Evolutionary conservation across 2,888 invertebrate genomes (phyloP).

Genomic region (Drosophila heteroneura): DNA sequence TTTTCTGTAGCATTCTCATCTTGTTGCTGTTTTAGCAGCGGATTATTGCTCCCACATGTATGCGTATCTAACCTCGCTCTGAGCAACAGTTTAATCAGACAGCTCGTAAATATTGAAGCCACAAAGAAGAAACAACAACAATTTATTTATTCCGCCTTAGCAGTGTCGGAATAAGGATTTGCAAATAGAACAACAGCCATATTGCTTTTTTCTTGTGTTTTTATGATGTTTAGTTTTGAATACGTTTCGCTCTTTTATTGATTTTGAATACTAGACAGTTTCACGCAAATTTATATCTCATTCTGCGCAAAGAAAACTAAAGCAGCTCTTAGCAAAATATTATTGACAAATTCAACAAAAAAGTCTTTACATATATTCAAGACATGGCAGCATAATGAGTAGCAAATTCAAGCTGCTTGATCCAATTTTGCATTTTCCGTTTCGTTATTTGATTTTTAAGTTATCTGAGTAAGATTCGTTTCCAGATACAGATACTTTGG

Average conservation of each 20-base stretch:
- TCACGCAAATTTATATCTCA: background rate
- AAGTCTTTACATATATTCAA: background rate
- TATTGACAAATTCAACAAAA: background rate
- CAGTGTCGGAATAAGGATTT: conserved; percentile 41
- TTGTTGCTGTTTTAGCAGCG: conserved; percentile 21
- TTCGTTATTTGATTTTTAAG: background rate
- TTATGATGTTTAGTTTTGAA: background rate
- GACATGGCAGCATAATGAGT: background rate
- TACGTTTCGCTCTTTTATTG: background rate
- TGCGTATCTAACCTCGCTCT: conserved; percentile 30
- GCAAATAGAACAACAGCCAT: background rate
- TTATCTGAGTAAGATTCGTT: background rate
- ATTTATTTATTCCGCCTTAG: conserved; percentile 34
- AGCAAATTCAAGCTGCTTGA: background rate
- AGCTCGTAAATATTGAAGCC: conserved; percentile 59
- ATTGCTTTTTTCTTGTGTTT: background rate
- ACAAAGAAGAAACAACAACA: conserved; percentile 41
- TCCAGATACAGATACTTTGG: background rate
- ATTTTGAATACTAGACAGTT: background rate
- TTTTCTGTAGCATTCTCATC: background rate
- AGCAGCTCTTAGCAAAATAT: background rate
- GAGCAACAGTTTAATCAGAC: conserved; percentile 62
- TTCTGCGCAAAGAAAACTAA: background rate
- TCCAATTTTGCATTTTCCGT: background rate
- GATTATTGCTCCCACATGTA: conserved; percentile 52